These are phyloP conservation scores for Abscondita cerata DNA, from an alignment of 2,888 invertebrate genomes.

Conservation along the genomic window DNA sequence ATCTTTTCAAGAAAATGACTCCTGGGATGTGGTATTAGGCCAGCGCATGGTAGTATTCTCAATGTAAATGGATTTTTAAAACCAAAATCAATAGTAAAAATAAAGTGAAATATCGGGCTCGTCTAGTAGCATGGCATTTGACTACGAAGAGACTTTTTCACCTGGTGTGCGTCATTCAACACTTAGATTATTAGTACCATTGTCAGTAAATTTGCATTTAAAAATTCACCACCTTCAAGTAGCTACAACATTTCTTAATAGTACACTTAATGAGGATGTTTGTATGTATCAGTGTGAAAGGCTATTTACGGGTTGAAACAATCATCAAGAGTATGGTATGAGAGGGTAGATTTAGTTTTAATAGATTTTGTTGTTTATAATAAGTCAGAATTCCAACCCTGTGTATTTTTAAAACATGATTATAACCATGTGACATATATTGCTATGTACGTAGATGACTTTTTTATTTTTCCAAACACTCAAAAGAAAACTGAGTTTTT, in stretches of 20 bases:
- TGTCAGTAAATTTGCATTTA: too few relatives aligned
- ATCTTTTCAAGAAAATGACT: slow-evolving; percentile 6
- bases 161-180: too few relatives aligned
- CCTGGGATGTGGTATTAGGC: not conserved
- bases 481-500: not conserved
- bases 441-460: not conserved
- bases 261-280: not conserved
- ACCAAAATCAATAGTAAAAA: not conserved
- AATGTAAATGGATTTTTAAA: slow-evolving; percentile 10
- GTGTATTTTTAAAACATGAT: not conserved
- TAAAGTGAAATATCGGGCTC: too few relatives aligned
- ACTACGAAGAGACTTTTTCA: too few relatives aligned
- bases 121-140: not conserved
- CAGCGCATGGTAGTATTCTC: not conserved
- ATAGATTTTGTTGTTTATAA: not conserved
- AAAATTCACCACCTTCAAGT: too few relatives aligned
- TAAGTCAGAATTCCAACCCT: not conserved
- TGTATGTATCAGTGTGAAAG: not conserved
- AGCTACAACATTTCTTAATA: too few relatives aligned
- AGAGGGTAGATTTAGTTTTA: not conserved
- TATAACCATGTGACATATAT: not conserved
- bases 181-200: too few relatives aligned
- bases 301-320: not conserved
- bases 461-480: slow-evolving; percentile 1
- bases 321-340: not conserved